These are phyloP conservation scores for Psylliodes chrysocephalus DNA, from an alignment of 2,888 invertebrate species.

Conservation along the genomic window DNA sequence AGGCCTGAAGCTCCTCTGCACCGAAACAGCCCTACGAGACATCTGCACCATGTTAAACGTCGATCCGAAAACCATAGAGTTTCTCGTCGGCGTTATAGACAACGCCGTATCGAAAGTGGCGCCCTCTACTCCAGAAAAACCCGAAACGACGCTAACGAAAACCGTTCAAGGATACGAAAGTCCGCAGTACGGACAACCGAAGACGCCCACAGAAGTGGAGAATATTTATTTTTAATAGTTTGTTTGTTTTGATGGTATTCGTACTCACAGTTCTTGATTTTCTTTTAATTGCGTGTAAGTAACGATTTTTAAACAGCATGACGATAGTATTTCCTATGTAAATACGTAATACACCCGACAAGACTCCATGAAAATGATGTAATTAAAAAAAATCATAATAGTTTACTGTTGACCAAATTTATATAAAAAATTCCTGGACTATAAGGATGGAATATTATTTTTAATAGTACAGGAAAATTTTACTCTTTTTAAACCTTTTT, in stretches of 20 bases:
- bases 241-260: constrained; percentile 6
- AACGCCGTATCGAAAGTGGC: constrained; percentile 67
- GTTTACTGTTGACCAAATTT: too few relatives aligned
- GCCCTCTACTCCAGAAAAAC: constrained; percentile 48
- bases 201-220: constrained; percentile 64
- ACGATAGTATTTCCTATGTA: too few relatives aligned
- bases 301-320: background rate
- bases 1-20: constrained; percentile 68
- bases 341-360: too few relatives aligned
- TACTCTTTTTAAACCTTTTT: too few relatives aligned
- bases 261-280: constrained; percentile 21
- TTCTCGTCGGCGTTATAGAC: constrained; percentile 70
- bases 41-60: constrained; percentile 66
- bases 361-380: too few relatives aligned
- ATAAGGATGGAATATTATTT: too few relatives aligned
- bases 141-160: constrained; percentile 34
- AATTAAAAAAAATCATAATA: too few relatives aligned
- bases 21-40: constrained; percentile 57
- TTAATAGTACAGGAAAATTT: too few relatives aligned
- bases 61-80: constrained; percentile 67
- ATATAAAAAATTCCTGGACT: too few relatives aligned
- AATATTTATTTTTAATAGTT: constrained; percentile 61
- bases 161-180: constrained; percentile 54
- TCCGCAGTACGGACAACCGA: constrained; percentile 61
- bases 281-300: constrained; percentile 13